Conservation (phyloP, 2,888 invertebrate genomes). For the Unio pictorum region DNA sequence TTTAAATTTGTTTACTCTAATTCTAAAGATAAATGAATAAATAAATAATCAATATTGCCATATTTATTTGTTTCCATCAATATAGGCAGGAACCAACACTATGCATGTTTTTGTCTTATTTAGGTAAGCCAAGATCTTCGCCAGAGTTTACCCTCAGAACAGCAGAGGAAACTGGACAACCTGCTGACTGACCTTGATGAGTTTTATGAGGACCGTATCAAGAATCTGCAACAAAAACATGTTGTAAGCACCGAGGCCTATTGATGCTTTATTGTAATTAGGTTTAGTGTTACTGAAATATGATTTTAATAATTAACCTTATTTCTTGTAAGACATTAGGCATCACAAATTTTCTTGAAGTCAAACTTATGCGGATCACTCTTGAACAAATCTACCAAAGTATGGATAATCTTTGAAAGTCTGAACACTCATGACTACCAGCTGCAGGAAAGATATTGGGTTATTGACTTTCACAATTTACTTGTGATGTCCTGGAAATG, state of each 20-base stretch:
- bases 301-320: no score
- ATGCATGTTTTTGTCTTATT: not conserved
- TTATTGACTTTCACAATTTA: no score
- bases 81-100: no score
- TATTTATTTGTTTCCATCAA: no score
- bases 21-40: no score
- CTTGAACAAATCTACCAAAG: constrained; percentile 58
- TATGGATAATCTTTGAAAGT: constrained; percentile 44
- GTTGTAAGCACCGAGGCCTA: constrained; percentile 33
- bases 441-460: no score
- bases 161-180: constrained; percentile 50
- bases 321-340: no score
- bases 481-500: no score
- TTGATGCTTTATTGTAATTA: not conserved
- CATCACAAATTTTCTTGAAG: not conserved
- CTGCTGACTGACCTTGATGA: constrained; percentile 50
- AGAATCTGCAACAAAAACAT: constrained; percentile 44
- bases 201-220: constrained; percentile 47
- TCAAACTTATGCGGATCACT: constrained; percentile 53
- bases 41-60: no score
- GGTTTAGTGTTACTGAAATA: no score
- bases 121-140: constrained; percentile 39
- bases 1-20: no score
- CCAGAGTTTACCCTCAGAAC: constrained; percentile 48
- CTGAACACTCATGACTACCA: constrained; percentile 13